A percentile compares a stretch with the other conserved stretches of the same genome.
phyloP scores from a whole-genome alignment of 2,113 vertebrate genomes.

The Malurus cyaneus region DNA sequence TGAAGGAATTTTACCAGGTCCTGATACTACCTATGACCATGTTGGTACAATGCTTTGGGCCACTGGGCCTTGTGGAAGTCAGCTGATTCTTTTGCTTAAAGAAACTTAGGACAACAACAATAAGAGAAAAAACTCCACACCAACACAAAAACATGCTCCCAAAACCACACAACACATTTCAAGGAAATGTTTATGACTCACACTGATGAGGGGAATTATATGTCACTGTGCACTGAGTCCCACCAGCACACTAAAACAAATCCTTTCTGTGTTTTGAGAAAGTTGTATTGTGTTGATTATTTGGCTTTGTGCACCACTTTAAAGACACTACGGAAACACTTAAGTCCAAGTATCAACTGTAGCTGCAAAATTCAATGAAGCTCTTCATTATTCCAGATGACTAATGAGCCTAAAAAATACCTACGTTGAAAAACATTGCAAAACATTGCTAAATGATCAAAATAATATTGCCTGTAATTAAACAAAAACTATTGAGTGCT shows the following conservation, averaged over 20 bases:
- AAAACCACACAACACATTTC: not conserved
- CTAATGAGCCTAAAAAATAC: not conserved
- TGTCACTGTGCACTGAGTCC: not conserved
- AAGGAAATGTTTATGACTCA: not conserved
- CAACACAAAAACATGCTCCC: not conserved
- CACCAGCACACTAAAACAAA: not conserved
- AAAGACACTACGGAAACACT: not conserved
- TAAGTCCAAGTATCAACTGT: not conserved
- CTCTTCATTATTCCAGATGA: not conserved
- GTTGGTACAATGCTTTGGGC: not conserved
- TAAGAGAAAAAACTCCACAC: not conserved
- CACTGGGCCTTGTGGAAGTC: not conserved
- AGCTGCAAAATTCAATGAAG: not conserved
- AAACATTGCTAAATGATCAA: not conserved
- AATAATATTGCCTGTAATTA: not conserved
- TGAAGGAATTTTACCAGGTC: not conserved
- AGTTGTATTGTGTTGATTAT: not conserved
- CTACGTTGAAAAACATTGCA: not conserved
- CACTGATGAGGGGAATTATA: not conserved
- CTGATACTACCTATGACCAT: not conserved
- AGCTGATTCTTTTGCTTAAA: not conserved
- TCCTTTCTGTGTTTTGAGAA: not conserved
- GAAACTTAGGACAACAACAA: not conserved
- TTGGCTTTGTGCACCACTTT: not conserved
- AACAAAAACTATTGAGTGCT: not conserved